phyloP scores from a whole-genome alignment of 2,797 vertebrate species.

The Cryptoprocta ferox region DNA sequence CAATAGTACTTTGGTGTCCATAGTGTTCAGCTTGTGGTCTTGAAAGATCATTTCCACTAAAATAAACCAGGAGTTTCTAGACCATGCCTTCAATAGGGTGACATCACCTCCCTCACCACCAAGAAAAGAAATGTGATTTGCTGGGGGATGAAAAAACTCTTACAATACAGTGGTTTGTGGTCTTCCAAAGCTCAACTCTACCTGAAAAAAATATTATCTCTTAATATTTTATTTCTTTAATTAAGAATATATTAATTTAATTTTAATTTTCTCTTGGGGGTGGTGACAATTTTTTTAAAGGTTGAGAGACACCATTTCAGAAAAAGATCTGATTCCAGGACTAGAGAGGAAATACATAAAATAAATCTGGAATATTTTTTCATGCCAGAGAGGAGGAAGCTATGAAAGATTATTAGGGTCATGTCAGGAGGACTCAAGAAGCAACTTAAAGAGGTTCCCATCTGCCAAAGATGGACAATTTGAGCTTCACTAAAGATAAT shows the following conservation, averaged over 20 bases:
- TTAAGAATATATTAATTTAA: neutral
- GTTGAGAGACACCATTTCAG: neutral
- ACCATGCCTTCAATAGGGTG: neutral
- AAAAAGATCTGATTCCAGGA: neutral
- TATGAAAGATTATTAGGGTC: neutral
- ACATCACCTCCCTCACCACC: neutral
- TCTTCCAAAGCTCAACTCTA: neutral
- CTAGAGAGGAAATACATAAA: neutral
- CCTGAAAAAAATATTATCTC: neutral
- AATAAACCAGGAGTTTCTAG: neutral
- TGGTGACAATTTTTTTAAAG: neutral
- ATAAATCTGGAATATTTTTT: neutral
- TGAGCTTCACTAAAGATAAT: neutral
- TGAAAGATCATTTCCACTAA: neutral
- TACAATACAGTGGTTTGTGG: neutral
- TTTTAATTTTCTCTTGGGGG: neutral
- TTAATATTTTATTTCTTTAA: neutral
- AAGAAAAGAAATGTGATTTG: neutral
- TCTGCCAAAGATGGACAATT: neutral
- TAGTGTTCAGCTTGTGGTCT: neutral
- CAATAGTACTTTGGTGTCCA: neutral
- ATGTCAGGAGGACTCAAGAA: neutral
- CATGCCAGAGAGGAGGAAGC: neutral
- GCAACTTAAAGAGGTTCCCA: neutral
- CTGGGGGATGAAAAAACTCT: neutral